These are phyloP conservation scores for Portunus trituberculatus DNA, from an alignment of 1,140 invertebrate genomes.

Conservation along the genomic window DNA sequence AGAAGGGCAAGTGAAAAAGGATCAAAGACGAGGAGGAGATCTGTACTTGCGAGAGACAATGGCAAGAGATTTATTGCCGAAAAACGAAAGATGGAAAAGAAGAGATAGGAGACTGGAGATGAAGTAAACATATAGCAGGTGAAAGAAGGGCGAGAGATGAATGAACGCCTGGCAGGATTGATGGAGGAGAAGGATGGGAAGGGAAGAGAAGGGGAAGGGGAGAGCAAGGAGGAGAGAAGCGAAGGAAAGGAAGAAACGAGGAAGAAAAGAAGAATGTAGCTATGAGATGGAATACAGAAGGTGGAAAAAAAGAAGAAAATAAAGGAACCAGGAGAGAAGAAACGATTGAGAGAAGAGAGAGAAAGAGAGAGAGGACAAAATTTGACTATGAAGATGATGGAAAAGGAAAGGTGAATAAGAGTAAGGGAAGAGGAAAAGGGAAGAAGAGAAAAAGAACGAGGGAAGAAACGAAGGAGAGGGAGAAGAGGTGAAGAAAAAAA, in stretches of 20 bases:
- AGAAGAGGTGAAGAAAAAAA: no score
- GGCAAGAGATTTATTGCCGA: not conserved
- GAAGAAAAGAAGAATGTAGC: not conserved
- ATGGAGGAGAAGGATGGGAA: not conserved
- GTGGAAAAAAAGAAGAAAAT: not conserved
- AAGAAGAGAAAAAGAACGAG: not conserved
- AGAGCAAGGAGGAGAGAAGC: not conserved
- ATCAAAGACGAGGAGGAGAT: no score
- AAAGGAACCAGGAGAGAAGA: no score
- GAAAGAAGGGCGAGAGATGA: conserved; percentile 22
- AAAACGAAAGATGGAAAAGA: not conserved
- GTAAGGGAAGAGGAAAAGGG: not conserved
- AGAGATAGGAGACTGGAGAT: not conserved
- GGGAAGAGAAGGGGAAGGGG: no score
- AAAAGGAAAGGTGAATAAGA: no score
- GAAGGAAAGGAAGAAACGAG: not conserved
- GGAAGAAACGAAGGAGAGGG: not conserved
- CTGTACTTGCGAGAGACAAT: no score
- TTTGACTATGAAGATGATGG: no score
- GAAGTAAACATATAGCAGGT: not conserved
- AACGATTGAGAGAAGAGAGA: no score
- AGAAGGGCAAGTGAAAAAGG: no score
- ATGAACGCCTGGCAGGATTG: not conserved
- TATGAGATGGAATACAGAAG: not conserved
- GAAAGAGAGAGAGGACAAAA: not conserved